Percentiles rank a stretch among this genome's conserved stretches.
These are phyloP conservation scores for Bicyclus anynana DNA, from an alignment of 1,140 invertebrate species.

Conservation along the genomic window DNA sequence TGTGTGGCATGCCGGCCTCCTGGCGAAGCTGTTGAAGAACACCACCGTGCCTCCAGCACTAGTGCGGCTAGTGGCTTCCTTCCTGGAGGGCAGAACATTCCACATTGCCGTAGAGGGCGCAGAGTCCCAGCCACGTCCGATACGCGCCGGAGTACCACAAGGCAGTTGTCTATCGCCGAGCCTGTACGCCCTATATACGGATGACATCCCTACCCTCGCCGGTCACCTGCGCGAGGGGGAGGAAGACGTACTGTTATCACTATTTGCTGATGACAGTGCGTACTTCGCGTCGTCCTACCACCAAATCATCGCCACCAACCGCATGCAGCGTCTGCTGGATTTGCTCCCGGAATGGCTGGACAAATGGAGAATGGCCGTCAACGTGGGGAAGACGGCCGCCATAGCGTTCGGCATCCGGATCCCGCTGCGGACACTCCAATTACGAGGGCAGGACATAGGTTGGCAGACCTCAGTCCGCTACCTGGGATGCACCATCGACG, in stretches of 20 bases:
- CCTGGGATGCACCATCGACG: slow-evolving; percentile 8
- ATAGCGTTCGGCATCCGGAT: not conserved
- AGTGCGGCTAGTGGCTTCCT: not conserved
- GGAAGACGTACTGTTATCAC: slow-evolving; percentile 4
- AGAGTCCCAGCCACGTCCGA: not conserved
- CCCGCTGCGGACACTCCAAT: not conserved
- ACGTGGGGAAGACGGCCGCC: slow-evolving; percentile 15
- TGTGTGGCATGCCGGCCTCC: not conserved
- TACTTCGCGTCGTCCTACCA: slow-evolving; percentile 16
- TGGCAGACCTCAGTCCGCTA: slow-evolving; percentile 1
- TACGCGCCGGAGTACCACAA: not conserved
- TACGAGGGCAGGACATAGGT: not conserved
- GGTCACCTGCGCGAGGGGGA: slow-evolving; percentile 12
- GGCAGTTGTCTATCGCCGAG: slow-evolving; percentile 34
- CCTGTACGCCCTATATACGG: slow-evolving; percentile 39
- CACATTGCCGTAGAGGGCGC: not conserved
- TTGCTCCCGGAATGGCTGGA: slow-evolving; percentile 19
- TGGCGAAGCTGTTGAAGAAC: not conserved
- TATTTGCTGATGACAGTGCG: slow-evolving; percentile 28
- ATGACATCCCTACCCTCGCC: slow-evolving; percentile 37
- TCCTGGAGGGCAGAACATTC: not conserved
- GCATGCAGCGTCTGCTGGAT: slow-evolving; percentile 17
- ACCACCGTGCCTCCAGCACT: not conserved
- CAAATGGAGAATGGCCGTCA: slow-evolving; percentile 18
- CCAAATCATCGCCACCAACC: not conserved